Conservation (phyloP, 2,888 invertebrate genomes). For the Onchidella celtica region DNA sequence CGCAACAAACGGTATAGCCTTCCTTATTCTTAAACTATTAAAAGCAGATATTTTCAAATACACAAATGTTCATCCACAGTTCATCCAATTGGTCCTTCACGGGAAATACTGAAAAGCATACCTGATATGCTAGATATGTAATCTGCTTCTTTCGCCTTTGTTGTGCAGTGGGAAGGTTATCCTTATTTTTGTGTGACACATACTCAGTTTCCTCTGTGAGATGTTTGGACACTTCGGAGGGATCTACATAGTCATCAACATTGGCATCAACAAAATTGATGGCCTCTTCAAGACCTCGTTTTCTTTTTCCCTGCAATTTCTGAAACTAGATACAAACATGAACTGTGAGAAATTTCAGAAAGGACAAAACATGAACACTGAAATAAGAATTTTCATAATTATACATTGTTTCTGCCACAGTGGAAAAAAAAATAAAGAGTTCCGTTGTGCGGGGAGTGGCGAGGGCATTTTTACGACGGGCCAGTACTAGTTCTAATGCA, state of each 20-base stretch:
- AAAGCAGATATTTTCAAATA: too few species aligned
- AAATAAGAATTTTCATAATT: too few species aligned
- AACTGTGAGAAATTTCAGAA: too few species aligned
- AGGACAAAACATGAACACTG: too few species aligned
- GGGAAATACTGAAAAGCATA: too few species aligned
- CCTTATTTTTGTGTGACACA: constrained; percentile 66
- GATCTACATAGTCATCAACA: constrained; percentile 89
- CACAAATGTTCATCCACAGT: too few species aligned
- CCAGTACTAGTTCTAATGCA: too few species aligned
- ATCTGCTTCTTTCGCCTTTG: constrained; percentile 93
- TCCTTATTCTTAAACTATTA: too few species aligned
- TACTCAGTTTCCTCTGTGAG: constrained; percentile 79
- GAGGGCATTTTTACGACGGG: too few species aligned
- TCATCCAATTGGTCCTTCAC: neutral
- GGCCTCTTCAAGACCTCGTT: constrained; percentile 83
- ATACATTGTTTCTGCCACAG: too few species aligned
- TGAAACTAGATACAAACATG: constrained; percentile 74
- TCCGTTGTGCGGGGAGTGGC: too few species aligned
- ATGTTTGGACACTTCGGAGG: constrained; percentile 90
- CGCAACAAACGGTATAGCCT: neutral
- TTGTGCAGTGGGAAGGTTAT: constrained; percentile 84
- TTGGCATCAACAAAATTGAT: constrained; percentile 90
- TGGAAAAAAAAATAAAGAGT: too few species aligned
- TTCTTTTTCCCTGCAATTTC: constrained; percentile 85
- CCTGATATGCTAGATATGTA: constrained; percentile 93